Evolutionary conservation across 1,140 invertebrate genomes (phyloP).

Genomic region (Magallana gigas): DNA sequence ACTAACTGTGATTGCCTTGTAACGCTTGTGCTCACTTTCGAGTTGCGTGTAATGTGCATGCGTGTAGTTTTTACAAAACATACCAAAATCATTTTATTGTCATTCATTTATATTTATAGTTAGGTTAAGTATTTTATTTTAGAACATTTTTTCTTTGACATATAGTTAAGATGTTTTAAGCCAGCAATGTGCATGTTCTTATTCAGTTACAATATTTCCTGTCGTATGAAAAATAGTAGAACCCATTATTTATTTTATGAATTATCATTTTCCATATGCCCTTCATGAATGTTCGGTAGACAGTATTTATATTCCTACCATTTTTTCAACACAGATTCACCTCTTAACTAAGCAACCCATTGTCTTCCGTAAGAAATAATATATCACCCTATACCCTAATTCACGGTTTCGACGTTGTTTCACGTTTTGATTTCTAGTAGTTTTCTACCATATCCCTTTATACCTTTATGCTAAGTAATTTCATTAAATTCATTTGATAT

Average conservation of each 20-base stretch:
- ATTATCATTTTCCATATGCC: no score
- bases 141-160: no score
- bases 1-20: constrained; percentile 16
- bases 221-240: no score
- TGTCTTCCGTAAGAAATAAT: background rate
- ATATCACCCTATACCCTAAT: background rate
- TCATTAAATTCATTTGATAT: background rate
- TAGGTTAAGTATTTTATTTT: background rate
- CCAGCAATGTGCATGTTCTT: no score
- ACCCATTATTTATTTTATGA: no score
- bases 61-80: constrained; percentile 38
- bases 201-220: no score
- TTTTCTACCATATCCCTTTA: background rate
- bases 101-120: background rate
- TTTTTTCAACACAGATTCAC: background rate
- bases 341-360: background rate
- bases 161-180: no score
- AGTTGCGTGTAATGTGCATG: constrained; percentile 25
- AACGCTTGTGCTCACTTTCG: constrained; percentile 1
- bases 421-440: constrained; percentile 4
- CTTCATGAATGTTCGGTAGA: no score
- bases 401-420: background rate
- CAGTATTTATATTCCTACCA: no score
- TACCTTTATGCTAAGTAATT: background rate
- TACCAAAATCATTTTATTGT: constrained; percentile 15